Evolutionary conservation across 1,140 invertebrate genomes (phyloP).

Genomic region (Brachionus calyciflorus): DNA sequence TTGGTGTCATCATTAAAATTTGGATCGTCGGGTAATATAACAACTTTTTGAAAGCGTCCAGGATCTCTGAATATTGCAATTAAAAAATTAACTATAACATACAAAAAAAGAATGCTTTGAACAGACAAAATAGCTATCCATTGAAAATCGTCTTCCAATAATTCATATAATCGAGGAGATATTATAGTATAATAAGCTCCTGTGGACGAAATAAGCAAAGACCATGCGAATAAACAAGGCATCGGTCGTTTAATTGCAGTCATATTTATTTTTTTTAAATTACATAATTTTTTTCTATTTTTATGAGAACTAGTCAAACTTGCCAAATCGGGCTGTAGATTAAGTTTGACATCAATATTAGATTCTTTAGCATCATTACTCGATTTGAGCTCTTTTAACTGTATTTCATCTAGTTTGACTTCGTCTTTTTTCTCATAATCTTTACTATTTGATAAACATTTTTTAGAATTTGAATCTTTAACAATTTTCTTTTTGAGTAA

Average conservation of each 20-base stretch:
- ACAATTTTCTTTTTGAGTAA: conserved; percentile 4
- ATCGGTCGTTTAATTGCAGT: conserved; percentile 23
- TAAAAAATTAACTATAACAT: conserved; percentile 95
- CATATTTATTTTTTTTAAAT: conserved; percentile 40
- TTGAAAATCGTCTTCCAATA: not conserved
- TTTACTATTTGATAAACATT: conserved; percentile 11
- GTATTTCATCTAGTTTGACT: not conserved
- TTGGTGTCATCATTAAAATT: conserved; percentile 93
- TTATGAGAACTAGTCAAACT: conserved; percentile 18
- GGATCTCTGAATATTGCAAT: conserved; percentile 99
- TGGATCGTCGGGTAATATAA: conserved; percentile 85
- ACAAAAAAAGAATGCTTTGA: conserved; percentile 62
- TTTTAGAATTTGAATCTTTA: not conserved
- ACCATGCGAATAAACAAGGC: conserved; percentile 46
- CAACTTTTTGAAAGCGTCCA: conserved; percentile 89
- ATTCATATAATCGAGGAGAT: not conserved
- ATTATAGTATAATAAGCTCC: conserved; percentile 3
- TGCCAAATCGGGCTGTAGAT: not conserved
- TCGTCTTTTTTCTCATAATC: not conserved
- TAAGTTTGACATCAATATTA: not conserved
- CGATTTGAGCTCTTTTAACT: not conserved
- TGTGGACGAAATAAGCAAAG: not conserved
- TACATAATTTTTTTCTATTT: not conserved
- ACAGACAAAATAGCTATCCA: not conserved
- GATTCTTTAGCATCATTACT: not conserved